phyloP scores from a whole-genome alignment of 2,888 invertebrate species.

The Apamea anceps region DNA sequence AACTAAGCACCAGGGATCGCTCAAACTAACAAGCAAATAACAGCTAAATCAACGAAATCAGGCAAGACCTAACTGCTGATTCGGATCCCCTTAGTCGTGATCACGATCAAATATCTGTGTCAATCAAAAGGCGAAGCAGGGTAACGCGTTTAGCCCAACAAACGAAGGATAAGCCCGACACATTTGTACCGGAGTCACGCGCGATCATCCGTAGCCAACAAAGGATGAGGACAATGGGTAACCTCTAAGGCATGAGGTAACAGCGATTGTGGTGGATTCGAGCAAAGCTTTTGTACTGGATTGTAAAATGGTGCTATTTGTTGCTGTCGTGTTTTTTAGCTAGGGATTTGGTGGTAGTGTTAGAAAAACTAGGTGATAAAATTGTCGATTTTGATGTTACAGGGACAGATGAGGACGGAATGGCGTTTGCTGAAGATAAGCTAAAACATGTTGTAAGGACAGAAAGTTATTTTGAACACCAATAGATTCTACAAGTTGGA shows the following conservation, averaged over 20 bases:
- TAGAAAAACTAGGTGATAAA: neutral
- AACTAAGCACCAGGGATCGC: conserved; percentile 22
- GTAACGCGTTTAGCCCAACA: conserved; percentile 75
- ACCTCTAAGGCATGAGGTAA: conserved; percentile 59
- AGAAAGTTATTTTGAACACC: neutral
- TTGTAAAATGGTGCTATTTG: conserved; percentile 51
- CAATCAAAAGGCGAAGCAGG: conserved; percentile 79
- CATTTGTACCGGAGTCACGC: conserved; percentile 85
- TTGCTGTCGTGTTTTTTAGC: conserved; percentile 40
- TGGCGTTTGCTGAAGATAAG: neutral
- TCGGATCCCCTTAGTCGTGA: conserved; percentile 59
- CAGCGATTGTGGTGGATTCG: conserved; percentile 63
- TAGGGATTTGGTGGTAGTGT: conserved; percentile 5
- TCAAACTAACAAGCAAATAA: conserved; percentile 41
- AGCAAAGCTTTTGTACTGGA: conserved; percentile 55
- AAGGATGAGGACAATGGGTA: conserved; percentile 72
- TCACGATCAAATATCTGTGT: conserved; percentile 79
- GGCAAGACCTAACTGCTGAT: conserved; percentile 53
- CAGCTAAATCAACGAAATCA: conserved; percentile 57
- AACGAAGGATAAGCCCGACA: conserved; percentile 78
- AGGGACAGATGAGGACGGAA: neutral
- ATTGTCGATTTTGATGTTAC: neutral
- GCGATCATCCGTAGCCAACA: conserved; percentile 85
- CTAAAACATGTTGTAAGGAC: neutral
- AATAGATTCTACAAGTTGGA: neutral